Conservation (phyloP, 2,888 invertebrate species). For the Onthophagus sagittarius region DNA sequence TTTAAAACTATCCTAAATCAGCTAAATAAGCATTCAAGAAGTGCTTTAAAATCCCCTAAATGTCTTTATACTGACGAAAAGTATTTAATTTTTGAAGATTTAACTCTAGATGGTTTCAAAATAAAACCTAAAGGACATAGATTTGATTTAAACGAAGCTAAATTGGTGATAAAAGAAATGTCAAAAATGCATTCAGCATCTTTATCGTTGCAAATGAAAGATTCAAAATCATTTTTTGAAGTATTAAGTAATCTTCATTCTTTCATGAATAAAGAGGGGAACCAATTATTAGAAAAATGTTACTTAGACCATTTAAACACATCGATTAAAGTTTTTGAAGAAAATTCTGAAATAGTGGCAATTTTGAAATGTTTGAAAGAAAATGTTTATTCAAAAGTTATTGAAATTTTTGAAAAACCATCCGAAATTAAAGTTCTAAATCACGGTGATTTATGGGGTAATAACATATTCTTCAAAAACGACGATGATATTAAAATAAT, state of each 20-base stretch:
- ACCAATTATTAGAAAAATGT: background rate
- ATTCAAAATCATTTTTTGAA: conserved; percentile 8
- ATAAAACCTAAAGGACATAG: conserved; percentile 18
- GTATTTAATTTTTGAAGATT: conserved; percentile 28
- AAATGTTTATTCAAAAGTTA: background rate
- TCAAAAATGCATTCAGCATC: conserved; percentile 31
- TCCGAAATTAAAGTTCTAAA: conserved; percentile 26
- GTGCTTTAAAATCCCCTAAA: conserved; percentile 23
- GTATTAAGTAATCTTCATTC: conserved; percentile 5
- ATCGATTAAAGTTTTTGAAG: conserved; percentile 15
- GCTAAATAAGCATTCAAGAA: conserved; percentile 23
- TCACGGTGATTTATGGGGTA: conserved; percentile 33
- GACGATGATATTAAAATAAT: conserved; percentile 25
- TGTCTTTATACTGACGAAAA: conserved; percentile 25
- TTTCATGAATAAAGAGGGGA: background rate
- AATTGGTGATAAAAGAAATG: conserved; percentile 25
- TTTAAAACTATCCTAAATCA: conserved; percentile 28
- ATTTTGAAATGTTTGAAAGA: background rate
- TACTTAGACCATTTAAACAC: background rate
- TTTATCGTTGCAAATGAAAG: conserved; percentile 24
- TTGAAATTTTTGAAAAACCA: conserved; percentile 4
- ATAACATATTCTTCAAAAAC: conserved; percentile 28
- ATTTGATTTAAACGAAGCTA: conserved; percentile 22
- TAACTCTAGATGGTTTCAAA: conserved; percentile 21
- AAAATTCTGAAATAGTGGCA: background rate